Base-by-base conservation (phyloP, 2,797 vertebrate species). In the Etheostoma perlongum region DNA sequence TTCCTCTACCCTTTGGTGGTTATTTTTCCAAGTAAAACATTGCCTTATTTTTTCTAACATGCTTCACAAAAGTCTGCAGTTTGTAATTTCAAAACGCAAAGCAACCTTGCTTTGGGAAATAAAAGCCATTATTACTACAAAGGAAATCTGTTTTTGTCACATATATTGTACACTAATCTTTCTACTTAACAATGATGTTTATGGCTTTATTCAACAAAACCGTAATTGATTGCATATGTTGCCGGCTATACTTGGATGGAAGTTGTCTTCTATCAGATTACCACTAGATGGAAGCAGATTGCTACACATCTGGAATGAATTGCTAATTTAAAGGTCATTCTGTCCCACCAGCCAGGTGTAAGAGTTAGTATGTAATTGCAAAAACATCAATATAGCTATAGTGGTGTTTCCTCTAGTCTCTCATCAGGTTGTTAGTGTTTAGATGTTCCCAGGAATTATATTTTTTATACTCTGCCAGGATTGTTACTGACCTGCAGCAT, bases 91-190 rank as follows among this genome's bases (percentile, higher is more conserved):
- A 30, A 55, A 52, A 58, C 74, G 83, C 55, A 71, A 79, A 78
- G 77, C 58, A 78, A 60, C 23, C 55, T 55, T 85, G 78, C 65
- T 91, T 88, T 88, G 58, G 82, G 71, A 91, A 94, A 91, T 68
- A 93, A 93, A 93, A 93, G 84, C 80, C 65, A 88, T 92, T 83
- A 30, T 84, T 89, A 78, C 69, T 54, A 80, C 78, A 86, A 82
- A 54, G 6, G 76, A 60, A 57, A 72, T 30, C 0, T 63, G 55
- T 44, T 33, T 67, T 67, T 78, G 16, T 64, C n/a, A 12, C 0
- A 63, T 36, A n/a, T 25, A 48, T 52, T 64, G 2, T 44, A 8
- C 48, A 14, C 15, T 16, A 0, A 36, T 74, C 4, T 27, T 9
- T 4, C 14, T 48, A 2, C 9, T 59, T 46, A 2, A 52, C 16